A percentile compares a stretch with the other conserved stretches of the same genome.
Evolutionary conservation across 2,888 invertebrate species (phyloP).

Genomic region (Diploptera punctata): DNA sequence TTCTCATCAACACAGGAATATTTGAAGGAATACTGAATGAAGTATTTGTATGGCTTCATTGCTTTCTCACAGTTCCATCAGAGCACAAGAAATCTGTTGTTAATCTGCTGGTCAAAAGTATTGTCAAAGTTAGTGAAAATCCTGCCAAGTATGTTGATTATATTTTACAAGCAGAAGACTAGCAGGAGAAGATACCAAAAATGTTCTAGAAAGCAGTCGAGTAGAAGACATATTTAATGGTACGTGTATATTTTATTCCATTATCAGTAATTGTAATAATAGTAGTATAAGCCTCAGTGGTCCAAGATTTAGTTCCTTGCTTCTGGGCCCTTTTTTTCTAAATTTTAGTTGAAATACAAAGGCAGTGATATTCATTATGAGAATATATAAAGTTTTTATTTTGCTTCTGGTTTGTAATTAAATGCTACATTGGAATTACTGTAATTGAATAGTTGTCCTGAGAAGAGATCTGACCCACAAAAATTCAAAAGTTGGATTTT

Average conservation of each 20-base stretch:
- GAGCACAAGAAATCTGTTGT: neutral
- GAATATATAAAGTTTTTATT: too few relatives aligned
- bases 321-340: too few relatives aligned
- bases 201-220: neutral
- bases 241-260: neutral
- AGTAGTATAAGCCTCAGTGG: too few relatives aligned
- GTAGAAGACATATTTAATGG: slow-evolving; percentile 10
- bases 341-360: too few relatives aligned
- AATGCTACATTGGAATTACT: too few relatives aligned
- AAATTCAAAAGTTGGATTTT: too few relatives aligned
- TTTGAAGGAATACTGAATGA: slow-evolving; percentile 71
- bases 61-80: slow-evolving; percentile 47
- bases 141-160: neutral
- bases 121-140: slow-evolving; percentile 7
- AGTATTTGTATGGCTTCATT: slow-evolving; percentile 71
- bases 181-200: neutral
- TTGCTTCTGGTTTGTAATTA: too few relatives aligned
- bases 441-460: too few relatives aligned
- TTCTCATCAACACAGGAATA: slow-evolving; percentile 67
- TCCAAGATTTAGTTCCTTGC: too few relatives aligned
- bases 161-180: slow-evolving; percentile 5
- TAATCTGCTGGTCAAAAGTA: slow-evolving; percentile 12
- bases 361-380: too few relatives aligned
- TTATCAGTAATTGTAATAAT: too few relatives aligned
- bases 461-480: too few relatives aligned